These are phyloP conservation scores for Nephrocerus scutellatus DNA, from an alignment of 2,888 invertebrate species.

Conservation along the genomic window DNA sequence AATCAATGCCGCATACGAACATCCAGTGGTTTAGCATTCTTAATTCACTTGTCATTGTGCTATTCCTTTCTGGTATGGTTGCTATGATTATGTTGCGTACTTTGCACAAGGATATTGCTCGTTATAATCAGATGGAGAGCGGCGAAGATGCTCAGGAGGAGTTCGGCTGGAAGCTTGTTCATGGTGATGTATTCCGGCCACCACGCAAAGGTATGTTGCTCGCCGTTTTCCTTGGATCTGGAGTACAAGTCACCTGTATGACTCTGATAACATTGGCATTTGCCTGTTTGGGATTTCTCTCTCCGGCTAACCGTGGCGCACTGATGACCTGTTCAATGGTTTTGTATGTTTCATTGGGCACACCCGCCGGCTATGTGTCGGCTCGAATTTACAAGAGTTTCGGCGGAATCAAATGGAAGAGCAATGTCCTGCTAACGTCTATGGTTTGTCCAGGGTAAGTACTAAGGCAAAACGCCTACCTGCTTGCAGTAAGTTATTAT, in stretches of 20 bases:
- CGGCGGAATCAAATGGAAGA: slow-evolving; percentile 98
- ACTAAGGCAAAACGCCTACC: too few relatives aligned
- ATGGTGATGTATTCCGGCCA: slow-evolving; percentile 96
- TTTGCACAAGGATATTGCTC: slow-evolving; percentile 94
- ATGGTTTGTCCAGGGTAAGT: slow-evolving; percentile 93
- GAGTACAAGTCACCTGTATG: slow-evolving; percentile 93
- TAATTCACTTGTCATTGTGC: slow-evolving; percentile 93
- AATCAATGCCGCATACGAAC: slow-evolving; percentile 96
- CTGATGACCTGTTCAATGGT: slow-evolving; percentile 98
- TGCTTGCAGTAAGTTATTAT: not conserved
- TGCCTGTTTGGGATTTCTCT: slow-evolving; percentile 97
- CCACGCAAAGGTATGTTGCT: slow-evolving; percentile 94
- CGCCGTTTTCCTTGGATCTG: slow-evolving; percentile 92
- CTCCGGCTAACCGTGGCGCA: slow-evolving; percentile 96
- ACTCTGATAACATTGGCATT: slow-evolving; percentile 91
- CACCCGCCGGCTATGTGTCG: slow-evolving; percentile 94
- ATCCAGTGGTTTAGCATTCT: slow-evolving; percentile 99
- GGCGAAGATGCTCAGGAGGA: slow-evolving; percentile 88
- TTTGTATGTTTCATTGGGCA: slow-evolving; percentile 92
- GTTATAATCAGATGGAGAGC: slow-evolving; percentile 93
- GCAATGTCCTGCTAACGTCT: slow-evolving; percentile 92
- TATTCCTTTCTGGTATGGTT: slow-evolving; percentile 98
- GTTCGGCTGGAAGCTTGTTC: slow-evolving; percentile 88
- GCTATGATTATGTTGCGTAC: slow-evolving; percentile 98
- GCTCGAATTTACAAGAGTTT: slow-evolving; percentile 98